Evolutionary conservation across 2,113 vertebrate species (phyloP).

Genomic region (Thinocorus orbignyianus): DNA sequence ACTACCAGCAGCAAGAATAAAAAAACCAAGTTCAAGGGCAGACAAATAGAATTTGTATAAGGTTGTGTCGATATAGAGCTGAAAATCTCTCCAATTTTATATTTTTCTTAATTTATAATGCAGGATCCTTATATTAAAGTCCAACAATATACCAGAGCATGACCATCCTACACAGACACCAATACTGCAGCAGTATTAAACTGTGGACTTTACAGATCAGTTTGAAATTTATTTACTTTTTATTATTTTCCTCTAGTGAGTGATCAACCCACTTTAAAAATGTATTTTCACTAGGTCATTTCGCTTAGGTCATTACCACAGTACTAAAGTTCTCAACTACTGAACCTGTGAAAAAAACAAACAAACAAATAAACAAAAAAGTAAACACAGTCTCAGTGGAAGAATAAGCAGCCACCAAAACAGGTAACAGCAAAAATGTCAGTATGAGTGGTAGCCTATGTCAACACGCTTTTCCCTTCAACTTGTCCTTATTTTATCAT

Average conservation of each 20-base stretch:
- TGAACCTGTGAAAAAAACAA: neutral
- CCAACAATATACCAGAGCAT: neutral
- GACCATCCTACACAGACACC: neutral
- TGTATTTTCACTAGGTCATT: neutral
- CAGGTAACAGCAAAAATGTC: neutral
- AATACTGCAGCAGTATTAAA: neutral
- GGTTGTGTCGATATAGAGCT: neutral
- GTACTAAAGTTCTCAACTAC: neutral
- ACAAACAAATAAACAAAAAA: too few species aligned
- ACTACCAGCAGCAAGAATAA: neutral
- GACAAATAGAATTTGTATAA: neutral
- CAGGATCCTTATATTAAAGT: neutral
- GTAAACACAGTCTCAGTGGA: neutral
- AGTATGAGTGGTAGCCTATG: neutral
- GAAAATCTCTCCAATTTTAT: neutral
- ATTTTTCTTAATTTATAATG: neutral
- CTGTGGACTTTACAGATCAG: neutral
- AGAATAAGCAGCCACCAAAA: neutral
- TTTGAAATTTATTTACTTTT: neutral
- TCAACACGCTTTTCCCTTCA: neutral
- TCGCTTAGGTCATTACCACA: neutral
- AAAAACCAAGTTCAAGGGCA: neutral
- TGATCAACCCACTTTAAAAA: neutral
- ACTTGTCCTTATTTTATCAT: neutral
- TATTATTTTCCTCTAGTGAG: neutral